These are phyloP conservation scores for Gymnocheta viridis DNA, from an alignment of 2,888 invertebrate species.

Conservation along the genomic window DNA sequence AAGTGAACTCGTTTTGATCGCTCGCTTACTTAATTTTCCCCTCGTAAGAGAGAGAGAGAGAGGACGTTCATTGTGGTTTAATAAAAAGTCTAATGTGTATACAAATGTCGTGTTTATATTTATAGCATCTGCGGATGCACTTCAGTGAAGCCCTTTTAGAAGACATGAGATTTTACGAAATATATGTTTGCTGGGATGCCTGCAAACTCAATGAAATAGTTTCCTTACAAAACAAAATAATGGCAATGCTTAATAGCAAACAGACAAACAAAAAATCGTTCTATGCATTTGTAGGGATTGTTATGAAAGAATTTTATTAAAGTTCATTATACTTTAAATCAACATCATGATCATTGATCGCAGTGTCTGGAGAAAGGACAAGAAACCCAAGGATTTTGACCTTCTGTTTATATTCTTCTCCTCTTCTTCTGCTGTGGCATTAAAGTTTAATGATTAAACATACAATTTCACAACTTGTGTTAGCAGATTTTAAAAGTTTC, in stretches of 20 bases:
- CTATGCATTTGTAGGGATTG: conserved; percentile 12
- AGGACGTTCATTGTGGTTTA: too few relatives aligned
- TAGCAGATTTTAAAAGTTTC: conserved; percentile 40
- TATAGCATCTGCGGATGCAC: too few relatives aligned
- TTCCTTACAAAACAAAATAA: conserved; percentile 26
- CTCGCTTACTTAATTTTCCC: too few relatives aligned
- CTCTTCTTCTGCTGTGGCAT: conserved; percentile 44
- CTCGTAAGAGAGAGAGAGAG: too few relatives aligned
- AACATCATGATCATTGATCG: conserved; percentile 31
- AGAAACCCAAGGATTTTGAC: conserved; percentile 81
- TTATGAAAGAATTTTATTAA: conserved; percentile 1
- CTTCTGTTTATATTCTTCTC: conserved; percentile 72
- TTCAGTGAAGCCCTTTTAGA: too few relatives aligned
- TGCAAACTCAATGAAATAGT: conserved; percentile 10
- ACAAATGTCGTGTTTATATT: too few relatives aligned
- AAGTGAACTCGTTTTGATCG: too few relatives aligned
- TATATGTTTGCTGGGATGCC: too few relatives aligned
- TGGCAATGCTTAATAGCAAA: neutral
- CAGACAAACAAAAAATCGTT: neutral
- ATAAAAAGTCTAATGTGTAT: too few relatives aligned
- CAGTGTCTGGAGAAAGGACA: conserved; percentile 76
- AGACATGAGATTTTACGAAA: too few relatives aligned
- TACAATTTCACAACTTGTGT: conserved; percentile 28
- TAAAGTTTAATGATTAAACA: too few relatives aligned
- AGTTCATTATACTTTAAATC: conserved; percentile 34